A percentile compares a stretch with the other conserved stretches of the same genome.
phyloP scores from a whole-genome alignment of 2,888 invertebrate genomes.

The Scaeva pyrastri region DNA sequence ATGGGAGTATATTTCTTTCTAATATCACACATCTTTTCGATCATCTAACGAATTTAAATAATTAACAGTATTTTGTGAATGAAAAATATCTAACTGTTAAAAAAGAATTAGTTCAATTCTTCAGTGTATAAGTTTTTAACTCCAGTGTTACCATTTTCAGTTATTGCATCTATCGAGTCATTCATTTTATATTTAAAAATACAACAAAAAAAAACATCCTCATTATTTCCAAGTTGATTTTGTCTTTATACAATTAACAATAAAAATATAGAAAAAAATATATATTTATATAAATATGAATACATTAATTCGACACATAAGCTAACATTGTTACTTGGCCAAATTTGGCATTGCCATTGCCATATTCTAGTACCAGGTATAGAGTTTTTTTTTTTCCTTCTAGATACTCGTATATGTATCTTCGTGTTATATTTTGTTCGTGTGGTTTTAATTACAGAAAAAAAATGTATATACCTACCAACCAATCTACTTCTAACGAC shows the following conservation, averaged over 20 bases:
- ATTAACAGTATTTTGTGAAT: no score
- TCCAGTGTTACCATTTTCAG: not conserved
- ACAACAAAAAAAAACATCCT: not conserved
- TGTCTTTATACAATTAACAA: constrained; percentile 16
- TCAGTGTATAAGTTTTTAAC: no score
- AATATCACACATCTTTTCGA: no score
- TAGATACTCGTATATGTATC: constrained; percentile 36
- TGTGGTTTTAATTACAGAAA: constrained; percentile 58
- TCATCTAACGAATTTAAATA: no score
- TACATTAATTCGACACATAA: constrained; percentile 59
- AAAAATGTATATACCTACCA: not conserved
- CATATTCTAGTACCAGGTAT: constrained; percentile 60
- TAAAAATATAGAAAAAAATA: not conserved
- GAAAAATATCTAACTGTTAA: no score
- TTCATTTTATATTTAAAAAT: not conserved
- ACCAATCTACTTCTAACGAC: not conserved
- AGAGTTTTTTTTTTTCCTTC: constrained; percentile 10
- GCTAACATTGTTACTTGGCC: constrained; percentile 71
- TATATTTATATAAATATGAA: constrained; percentile 62
- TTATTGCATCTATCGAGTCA: not conserved
- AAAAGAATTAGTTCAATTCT: no score
- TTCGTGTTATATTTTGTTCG: constrained; percentile 37
- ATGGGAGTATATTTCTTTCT: no score
- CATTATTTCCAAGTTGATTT: constrained; percentile 35
- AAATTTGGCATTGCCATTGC: constrained; percentile 73